Conservation (phyloP, 2,113 vertebrate genomes). For the Alethe castanea region DNA sequence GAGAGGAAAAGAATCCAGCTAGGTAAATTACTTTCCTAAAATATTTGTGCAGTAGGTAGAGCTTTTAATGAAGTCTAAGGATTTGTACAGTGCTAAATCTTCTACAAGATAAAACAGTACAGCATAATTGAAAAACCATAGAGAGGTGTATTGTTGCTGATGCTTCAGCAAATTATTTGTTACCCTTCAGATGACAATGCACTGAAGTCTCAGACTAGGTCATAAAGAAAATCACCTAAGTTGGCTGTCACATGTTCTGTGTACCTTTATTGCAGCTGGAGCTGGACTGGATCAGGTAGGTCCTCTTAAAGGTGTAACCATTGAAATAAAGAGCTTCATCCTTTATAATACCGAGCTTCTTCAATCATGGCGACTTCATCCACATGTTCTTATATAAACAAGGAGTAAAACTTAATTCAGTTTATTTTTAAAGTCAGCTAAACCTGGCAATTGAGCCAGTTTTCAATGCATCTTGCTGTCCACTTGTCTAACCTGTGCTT, state of each 20-base stretch:
- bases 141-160: background rate
- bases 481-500: background rate
- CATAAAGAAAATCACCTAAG: background rate
- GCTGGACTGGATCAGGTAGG: background rate
- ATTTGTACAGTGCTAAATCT: background rate
- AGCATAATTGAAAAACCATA: background rate
- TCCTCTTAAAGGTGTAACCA: background rate
- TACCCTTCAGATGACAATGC: background rate
- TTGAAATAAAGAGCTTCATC: background rate
- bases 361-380: background rate
- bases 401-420: background rate
- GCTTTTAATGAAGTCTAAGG: background rate
- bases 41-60: background rate
- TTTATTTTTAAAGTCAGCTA: background rate
- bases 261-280: background rate
- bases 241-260: background rate
- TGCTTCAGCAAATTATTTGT: background rate
- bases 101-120: background rate
- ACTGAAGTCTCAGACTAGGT: background rate
- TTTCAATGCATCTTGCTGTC: background rate
- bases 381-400: background rate
- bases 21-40: background rate
- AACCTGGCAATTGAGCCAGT: background rate
- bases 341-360: background rate
- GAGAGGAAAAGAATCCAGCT: background rate